Evolutionary conservation across 2,888 invertebrate species (phyloP), one percentile per base, ranked within the genome.

Genomic region (Callosobruchus maculatus): DNA sequence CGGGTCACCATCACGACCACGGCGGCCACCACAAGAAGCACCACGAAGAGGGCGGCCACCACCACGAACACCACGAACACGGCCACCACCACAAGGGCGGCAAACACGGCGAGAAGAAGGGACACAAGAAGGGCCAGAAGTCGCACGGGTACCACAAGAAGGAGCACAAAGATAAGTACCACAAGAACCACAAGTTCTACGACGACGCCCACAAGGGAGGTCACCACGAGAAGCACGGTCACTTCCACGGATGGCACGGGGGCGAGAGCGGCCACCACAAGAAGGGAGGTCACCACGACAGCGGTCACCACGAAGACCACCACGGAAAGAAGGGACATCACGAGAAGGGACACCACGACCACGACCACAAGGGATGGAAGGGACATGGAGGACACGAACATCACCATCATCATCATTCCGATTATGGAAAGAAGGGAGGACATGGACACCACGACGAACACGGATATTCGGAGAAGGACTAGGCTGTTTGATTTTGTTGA

Each of bases 111-210:
- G 93, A 94, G 82, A 94, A 95, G 84, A 94, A 94, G 82, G 94
- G 94, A 0, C 95, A 95, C 86, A 95, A 95, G 82, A 95, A 95
- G 82, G 95, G 94, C 0, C 93, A 94, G 77, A 94, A 95, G 83
- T 93, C 94, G 22, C 91, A 94, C 75, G 95, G 95, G 13, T 95
- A 92, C 86, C 95, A 95, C 83, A 93, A 95, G 85, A 95, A 95
- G 83, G 93, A 93, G 68, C 94, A 95, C 87, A 96, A 96, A 84
- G 95, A 95, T 83, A 95, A 95, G 84, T 95, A 93, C 84, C 93
- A 94, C 83, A 95, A 95, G 86, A 93, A 94, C 83, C 95, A 95
- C 86, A 95, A 95, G 86, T 95, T 95, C 89, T 95, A 95, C 87
- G 95, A 95, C 84, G 95, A 95, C 85, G 93, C 93, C 86, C 94